Evolutionary conservation across 2,797 vertebrate species (phyloP), one percentile per base, ranked within the genome.

Genomic region (Taenioides sp.): DNA sequence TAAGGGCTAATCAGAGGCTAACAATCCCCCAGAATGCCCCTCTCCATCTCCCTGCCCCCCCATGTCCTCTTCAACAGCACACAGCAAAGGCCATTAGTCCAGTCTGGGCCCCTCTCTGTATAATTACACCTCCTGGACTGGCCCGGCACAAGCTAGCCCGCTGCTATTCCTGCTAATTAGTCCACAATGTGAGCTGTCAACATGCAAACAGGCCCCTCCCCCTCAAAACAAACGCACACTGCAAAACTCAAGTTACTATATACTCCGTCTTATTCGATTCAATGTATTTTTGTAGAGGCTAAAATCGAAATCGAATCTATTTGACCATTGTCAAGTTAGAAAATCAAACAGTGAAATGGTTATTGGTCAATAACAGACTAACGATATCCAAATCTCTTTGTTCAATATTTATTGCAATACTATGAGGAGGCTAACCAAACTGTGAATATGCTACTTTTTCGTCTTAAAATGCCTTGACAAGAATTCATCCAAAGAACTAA

Each of bases 101-200:
- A 77, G 75, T 68, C 87, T 90, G 93, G 92, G 90, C 92, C 92
- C 77, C 82, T 89, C 89, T 94, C 89, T 89, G 89, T 90, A 93
- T 93, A 91, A 87, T 67, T 69, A 90, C 90, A 88, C 86, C 91
- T 93, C 81, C 89, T 90, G 92, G 91, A 93, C 84, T 89, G 89
- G 88, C 85, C 75, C 55, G 86, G 85, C 88, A 91, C 88, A 88
- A 92, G 90, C 85, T 80, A 91, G 88, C 87, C 88, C 80, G 76
- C 71, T 87, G 80, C 89, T 91, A 86, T 94, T 91, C 92, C 87
- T 28, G 74, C 85, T 93, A 94, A 94, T 94, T 94, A 95, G 91
- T 90, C 83, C 84, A 91, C 89, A 93, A 93, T 92, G 89, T 89
- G 87, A 91, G 90, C 91, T 92, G 93, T 94, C 90, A 92, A 92